Conservation (phyloP, 2,888 invertebrate species). For the Epirrhoe tristata region DNA sequence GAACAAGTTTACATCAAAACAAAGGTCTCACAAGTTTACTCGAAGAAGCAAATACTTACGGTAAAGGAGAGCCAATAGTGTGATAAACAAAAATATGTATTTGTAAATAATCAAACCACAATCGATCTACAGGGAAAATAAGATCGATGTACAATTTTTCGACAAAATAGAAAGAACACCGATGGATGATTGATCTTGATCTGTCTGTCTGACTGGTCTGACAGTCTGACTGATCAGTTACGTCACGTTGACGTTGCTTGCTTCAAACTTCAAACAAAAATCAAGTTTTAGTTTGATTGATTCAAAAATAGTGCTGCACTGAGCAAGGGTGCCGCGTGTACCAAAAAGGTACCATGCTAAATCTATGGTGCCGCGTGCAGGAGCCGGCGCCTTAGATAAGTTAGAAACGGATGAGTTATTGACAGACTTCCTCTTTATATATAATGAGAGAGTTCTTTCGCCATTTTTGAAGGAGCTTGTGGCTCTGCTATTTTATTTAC, state of each 20-base stretch:
- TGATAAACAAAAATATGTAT: not conserved
- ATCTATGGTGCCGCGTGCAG: too few relatives aligned
- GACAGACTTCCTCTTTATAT: too few relatives aligned
- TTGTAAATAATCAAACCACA: not conserved
- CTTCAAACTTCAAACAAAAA: not conserved
- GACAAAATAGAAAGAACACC: constrained; percentile 1
- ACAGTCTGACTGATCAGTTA: not conserved
- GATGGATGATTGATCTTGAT: not conserved
- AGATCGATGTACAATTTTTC: not conserved
- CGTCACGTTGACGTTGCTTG: not conserved
- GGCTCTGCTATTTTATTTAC: too few relatives aligned
- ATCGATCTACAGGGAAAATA: not conserved
- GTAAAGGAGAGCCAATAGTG: not conserved
- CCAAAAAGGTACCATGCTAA: too few relatives aligned
- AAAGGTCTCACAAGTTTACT: not conserved
- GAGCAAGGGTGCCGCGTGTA: too few relatives aligned
- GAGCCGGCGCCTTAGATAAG: too few relatives aligned
- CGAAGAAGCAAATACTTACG: not conserved
- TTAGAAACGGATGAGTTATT: too few relatives aligned
- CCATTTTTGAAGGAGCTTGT: too few relatives aligned
- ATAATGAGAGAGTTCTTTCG: too few relatives aligned
- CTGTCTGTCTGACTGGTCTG: too few relatives aligned
- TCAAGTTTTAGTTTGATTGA: too few relatives aligned
- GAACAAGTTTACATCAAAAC: not conserved
- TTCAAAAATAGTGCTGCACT: not conserved